Evolutionary conservation across 2,113 vertebrate genomes (phyloP).

Genomic region (Oncorhynchus mykiss): DNA sequence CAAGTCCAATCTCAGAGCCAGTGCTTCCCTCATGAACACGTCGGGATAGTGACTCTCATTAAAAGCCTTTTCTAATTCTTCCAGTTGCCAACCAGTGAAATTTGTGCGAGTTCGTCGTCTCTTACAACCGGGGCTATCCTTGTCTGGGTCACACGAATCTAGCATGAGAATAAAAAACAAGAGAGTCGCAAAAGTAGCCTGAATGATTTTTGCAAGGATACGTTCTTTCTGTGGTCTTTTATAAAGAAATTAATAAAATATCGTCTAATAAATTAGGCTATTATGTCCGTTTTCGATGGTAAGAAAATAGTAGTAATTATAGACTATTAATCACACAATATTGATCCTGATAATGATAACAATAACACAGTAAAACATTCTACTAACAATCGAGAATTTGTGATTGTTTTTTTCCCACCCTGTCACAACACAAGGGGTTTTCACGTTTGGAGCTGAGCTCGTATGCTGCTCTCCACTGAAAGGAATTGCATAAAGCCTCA

Average conservation of each 20-base stretch:
- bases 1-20: constrained; percentile 93
- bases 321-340: background rate
- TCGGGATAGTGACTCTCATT: constrained; percentile 99
- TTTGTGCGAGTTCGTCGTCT: constrained; percentile 97
- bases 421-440: no score
- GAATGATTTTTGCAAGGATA: constrained; percentile 11
- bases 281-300: no score
- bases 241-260: background rate
- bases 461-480: constrained; percentile 23
- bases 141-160: constrained; percentile 97
- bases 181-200: constrained; percentile 26
- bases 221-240: background rate
- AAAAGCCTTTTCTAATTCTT: constrained; percentile 98
- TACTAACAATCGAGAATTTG: background rate
- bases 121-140: constrained; percentile 98
- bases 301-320: background rate
- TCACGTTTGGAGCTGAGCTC: background rate
- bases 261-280: background rate
- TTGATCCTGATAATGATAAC: background rate
- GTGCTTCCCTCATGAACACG: constrained; percentile 98
- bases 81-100: constrained; percentile 99
- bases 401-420: no score
- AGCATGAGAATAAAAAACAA: constrained; percentile 55
- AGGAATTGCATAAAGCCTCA: constrained; percentile 5
- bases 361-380: background rate